Evolutionary conservation across 1,140 invertebrate species (phyloP).

Genomic region (Venustaconcha ellipsiformis): DNA sequence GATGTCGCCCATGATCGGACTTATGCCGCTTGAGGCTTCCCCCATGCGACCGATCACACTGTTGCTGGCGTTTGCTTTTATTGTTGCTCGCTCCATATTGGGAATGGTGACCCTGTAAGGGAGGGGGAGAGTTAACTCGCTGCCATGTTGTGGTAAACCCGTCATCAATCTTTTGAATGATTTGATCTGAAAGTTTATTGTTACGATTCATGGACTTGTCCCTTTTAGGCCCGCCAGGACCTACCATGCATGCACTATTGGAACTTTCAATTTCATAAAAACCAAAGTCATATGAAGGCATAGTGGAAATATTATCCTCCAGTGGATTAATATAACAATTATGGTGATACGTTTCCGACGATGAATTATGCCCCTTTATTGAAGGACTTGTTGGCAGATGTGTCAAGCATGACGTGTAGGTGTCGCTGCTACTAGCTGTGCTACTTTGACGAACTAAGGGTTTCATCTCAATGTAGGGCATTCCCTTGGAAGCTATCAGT

Average conservation of each 20-base stretch:
- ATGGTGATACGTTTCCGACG: conserved; percentile 63
- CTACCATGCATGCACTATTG: conserved; percentile 26
- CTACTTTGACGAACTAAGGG: conserved; percentile 71
- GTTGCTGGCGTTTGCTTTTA: not conserved
- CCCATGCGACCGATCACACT: conserved; percentile 28
- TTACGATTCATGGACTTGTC: conserved; percentile 1
- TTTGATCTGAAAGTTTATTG: conserved; percentile 45
- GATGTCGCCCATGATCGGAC: conserved; percentile 59
- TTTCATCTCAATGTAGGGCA: conserved; percentile 84
- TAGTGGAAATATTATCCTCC: conserved; percentile 68
- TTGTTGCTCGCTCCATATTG: conserved; percentile 11
- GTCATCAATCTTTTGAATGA: conserved; percentile 61
- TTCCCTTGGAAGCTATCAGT: conserved; percentile 43
- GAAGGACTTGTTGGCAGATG: conserved; percentile 76
- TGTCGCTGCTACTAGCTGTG: conserved; percentile 80
- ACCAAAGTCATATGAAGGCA: conserved; percentile 15
- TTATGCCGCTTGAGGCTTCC: conserved; percentile 70
- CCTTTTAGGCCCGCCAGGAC: too few species aligned
- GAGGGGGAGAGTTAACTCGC: conserved; percentile 43
- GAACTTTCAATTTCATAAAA: conserved; percentile 16
- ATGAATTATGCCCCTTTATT: conserved; percentile 30
- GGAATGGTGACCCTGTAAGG: conserved; percentile 22
- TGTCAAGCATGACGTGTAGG: conserved; percentile 95
- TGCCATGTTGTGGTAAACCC: conserved; percentile 60
- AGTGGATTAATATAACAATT: conserved; percentile 94